These are phyloP conservation scores for Melolontha melolontha DNA, from an alignment of 2,888 invertebrate species.

Conservation along the genomic window DNA sequence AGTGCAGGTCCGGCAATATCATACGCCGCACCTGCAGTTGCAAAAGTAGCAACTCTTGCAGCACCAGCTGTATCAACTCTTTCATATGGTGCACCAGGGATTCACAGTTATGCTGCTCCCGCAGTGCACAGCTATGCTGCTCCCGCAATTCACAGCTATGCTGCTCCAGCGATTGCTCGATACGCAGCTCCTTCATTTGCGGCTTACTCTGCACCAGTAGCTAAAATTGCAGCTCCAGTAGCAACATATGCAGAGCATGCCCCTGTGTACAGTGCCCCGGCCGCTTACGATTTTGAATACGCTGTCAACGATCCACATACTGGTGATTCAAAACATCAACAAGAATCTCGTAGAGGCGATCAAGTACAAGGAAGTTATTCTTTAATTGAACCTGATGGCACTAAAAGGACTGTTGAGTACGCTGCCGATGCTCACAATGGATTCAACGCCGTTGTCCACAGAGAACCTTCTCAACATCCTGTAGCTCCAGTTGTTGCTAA, in stretches of 20 bases:
- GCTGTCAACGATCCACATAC: slow-evolving; percentile 67
- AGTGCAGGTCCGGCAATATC: slow-evolving; percentile 22
- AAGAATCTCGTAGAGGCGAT: slow-evolving; percentile 68
- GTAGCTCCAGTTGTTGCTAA: slow-evolving; percentile 57
- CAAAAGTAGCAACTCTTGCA: slow-evolving; percentile 25
- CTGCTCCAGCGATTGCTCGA: slow-evolving; percentile 16
- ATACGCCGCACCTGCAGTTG: slow-evolving; percentile 41
- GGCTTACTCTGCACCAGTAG: slow-evolving; percentile 61
- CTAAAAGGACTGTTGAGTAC: slow-evolving; percentile 68
- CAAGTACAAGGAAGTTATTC: slow-evolving; percentile 68
- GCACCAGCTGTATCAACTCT: slow-evolving; percentile 43
- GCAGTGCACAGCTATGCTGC: slow-evolving; percentile 11
- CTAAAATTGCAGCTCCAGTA: slow-evolving; percentile 48
- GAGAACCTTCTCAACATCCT: slow-evolving; percentile 59
- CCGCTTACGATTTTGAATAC: slow-evolving; percentile 67
- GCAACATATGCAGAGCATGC: slow-evolving; percentile 45
- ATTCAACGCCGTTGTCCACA: slow-evolving; percentile 69
- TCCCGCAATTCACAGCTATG: slow-evolving; percentile 24
- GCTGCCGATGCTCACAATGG: slow-evolving; percentile 68
- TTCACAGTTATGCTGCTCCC: slow-evolving; percentile 36
- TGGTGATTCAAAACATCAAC: slow-evolving; percentile 68
- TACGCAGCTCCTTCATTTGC: slow-evolving; percentile 61
- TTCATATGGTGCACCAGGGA: slow-evolving; percentile 38
- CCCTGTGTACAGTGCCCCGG: slow-evolving; percentile 60
- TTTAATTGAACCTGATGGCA: slow-evolving; percentile 68